A percentile compares a stretch with the other conserved stretches of the same genome.
Evolutionary conservation across 2,797 vertebrate genomes (phyloP).

Genomic region (Parauchenoglanis ngamensis): DNA sequence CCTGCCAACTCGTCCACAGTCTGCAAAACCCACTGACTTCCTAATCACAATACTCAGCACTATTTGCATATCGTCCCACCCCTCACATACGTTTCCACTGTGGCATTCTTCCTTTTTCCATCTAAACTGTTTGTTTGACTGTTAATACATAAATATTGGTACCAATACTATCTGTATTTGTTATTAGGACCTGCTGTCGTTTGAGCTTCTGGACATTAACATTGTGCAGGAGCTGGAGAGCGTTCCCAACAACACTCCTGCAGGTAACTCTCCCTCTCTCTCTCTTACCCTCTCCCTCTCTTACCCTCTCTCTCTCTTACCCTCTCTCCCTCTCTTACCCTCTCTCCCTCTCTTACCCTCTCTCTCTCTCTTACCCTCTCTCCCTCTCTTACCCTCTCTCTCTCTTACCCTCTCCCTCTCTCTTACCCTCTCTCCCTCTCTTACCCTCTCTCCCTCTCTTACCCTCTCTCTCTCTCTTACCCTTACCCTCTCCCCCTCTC

Average conservation of each 20-base stretch:
- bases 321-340: too few species aligned
- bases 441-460: too few species aligned
- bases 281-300: too few species aligned
- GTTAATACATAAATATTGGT: background rate
- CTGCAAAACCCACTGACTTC: too few species aligned
- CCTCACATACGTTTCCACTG: background rate
- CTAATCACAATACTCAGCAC: background rate
- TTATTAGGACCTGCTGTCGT: conserved; percentile 85
- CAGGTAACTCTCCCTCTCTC: conserved; percentile 60
- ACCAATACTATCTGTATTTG: background rate
- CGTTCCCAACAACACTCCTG: conserved; percentile 90
- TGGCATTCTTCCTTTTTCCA: background rate
- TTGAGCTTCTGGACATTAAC: conserved; percentile 94
- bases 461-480: too few species aligned
- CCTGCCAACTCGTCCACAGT: background rate
- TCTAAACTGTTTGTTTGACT: background rate
- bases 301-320: too few species aligned
- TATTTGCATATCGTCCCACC: background rate
- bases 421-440: too few species aligned
- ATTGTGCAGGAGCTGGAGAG: conserved; percentile 94
- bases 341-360: too few species aligned
- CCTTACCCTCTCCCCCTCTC: too few species aligned
- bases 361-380: too few species aligned
- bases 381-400: too few species aligned
- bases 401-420: too few species aligned